Percentiles rank a stretch among this genome's conserved stretches.
These are phyloP conservation scores for Silurus aristotelis DNA, from an alignment of 2,797 vertebrate species.

Conservation along the genomic window DNA sequence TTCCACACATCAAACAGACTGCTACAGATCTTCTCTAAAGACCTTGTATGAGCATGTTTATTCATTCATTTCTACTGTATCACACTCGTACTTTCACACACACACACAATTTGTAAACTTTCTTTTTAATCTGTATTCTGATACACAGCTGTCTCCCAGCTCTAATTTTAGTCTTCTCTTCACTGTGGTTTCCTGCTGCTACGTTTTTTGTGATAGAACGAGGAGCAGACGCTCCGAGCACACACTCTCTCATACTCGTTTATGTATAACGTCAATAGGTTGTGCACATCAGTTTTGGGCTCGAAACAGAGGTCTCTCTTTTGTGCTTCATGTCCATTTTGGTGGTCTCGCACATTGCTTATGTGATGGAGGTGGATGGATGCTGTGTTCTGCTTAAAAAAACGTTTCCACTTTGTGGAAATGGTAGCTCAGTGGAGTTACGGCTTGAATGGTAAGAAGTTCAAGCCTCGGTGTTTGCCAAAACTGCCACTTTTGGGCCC, in stretches of 20 bases:
- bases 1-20: background rate
- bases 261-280: background rate
- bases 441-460: no score
- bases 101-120: background rate
- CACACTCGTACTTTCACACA: background rate
- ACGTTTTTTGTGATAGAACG: background rate
- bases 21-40: no score
- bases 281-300: background rate
- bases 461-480: no score
- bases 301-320: no score
- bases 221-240: background rate
- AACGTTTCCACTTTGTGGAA: no score
- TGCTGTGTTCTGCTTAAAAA: no score
- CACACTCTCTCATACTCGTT: background rate
- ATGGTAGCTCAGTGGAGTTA: no score
- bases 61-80: background rate
- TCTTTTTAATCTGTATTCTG: background rate
- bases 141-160: slow-evolving; percentile 3
- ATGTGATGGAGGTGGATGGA: no score
- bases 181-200: slow-evolving; percentile 34
- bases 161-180: slow-evolving; percentile 40
- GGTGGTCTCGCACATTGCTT: no score
- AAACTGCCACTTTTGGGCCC: no score
- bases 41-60: background rate
- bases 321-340: background rate